Conservation (phyloP, 2,797 vertebrate genomes). For the Xenopus petersii region DNA sequence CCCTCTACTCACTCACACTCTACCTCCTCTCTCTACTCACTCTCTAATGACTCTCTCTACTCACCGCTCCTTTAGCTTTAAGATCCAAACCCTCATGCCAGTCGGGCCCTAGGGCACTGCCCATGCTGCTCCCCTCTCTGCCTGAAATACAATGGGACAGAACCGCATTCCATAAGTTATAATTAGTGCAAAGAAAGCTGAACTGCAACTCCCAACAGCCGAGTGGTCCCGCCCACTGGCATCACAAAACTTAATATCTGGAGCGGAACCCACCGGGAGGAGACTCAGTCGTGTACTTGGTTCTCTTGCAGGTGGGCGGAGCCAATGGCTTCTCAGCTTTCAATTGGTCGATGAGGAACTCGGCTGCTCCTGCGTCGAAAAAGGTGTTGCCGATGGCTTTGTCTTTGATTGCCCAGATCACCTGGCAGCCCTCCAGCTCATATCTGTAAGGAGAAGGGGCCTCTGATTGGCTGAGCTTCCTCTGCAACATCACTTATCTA, state of each 20-base stretch:
- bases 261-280: slow-evolving; percentile 50
- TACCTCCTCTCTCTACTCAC: too few species aligned
- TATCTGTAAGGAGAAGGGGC: slow-evolving; percentile 67
- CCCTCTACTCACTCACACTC: not conserved
- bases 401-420: slow-evolving; percentile 95
- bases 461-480: too few species aligned
- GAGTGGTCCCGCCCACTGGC: too few species aligned
- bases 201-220: too few species aligned
- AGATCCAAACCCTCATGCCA: slow-evolving; percentile 88
- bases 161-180: too few species aligned
- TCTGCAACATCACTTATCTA: too few species aligned
- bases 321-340: slow-evolving; percentile 64
- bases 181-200: too few species aligned
- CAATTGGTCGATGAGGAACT: slow-evolving; percentile 86
- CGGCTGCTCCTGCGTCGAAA: slow-evolving; percentile 91
- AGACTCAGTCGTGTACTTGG: slow-evolving; percentile 74
- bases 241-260: too few species aligned
- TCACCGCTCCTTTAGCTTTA: slow-evolving; percentile 78
- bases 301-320: slow-evolving; percentile 74
- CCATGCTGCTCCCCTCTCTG: slow-evolving; percentile 57
- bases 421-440: slow-evolving; percentile 88
- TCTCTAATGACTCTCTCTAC: not conserved
- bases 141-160: slow-evolving; percentile 52
- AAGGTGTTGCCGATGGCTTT: slow-evolving; percentile 94
- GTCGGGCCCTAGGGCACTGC: slow-evolving; percentile 91